Evolutionary conservation across 2,113 vertebrate genomes (phyloP), one percentile per base, ranked within the genome.

Genomic region (Cololabis saira): DNA sequence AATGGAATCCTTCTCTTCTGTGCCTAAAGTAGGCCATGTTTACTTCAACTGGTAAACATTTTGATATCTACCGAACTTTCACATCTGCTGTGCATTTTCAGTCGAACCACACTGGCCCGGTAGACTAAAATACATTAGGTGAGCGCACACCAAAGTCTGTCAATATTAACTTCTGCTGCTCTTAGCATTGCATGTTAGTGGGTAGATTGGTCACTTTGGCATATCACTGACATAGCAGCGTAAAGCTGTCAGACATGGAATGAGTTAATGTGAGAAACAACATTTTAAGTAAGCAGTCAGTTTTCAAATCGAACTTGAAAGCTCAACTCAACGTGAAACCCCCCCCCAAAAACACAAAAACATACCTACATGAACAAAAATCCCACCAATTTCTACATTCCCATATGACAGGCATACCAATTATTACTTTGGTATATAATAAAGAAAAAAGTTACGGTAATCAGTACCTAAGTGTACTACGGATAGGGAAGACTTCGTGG

Each of bases 31-130:
- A 91, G 89, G 81, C 85, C 74, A 53, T 94, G 92, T 93, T 94
- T 93, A 93, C 90, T 87, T 85, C 75, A 82, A 84, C 67, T 76
- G 76, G 76, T 93, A 93, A 94, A 94, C 92, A 93, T 94, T 93
- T 92, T 93, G 92, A 92, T 93, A 93, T 92, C 89, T 87, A 89
- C 87, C 80, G 72, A 89, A 92, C 88, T 82, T 88, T 88, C 80
- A 87, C 92, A 94, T 93, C 92, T 94, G 92, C 87, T 91, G 82
- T 16, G 83, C 54, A 76, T 94, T 93, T 92, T 90, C 82, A 12
- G 77, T 87, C 79, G 80, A 91, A 92, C 88, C 68, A 83, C 78
- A 61, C 72, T 87, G 89, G 86, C 86, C 86, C 51, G 45, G 80
- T 27, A 18, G 68, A 81, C 75, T 61, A 86, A 92, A 89, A 87